phyloP scores from a whole-genome alignment of 2,888 invertebrate genomes.

The Odontothrips loti region DNA sequence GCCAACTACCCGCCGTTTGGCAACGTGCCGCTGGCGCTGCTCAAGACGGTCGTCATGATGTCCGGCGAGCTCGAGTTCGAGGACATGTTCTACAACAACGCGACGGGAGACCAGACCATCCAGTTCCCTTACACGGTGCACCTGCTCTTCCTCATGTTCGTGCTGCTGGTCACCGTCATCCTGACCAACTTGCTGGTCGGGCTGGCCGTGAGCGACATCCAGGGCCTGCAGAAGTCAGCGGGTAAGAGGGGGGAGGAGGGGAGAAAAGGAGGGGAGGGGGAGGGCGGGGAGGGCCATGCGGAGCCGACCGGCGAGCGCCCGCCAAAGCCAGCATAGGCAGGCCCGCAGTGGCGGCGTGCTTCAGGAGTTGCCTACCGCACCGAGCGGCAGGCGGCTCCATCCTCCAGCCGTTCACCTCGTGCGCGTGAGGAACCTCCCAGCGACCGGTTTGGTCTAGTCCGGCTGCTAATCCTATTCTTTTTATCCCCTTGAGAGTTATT shows the following conservation, averaged over 20 bases:
- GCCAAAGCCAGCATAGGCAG: neutral
- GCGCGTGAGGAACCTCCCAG: too few relatives aligned
- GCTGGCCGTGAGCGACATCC: conserved; percentile 79
- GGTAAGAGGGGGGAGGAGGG: conserved; percentile 33
- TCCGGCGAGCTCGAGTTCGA: conserved; percentile 81
- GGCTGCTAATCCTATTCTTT: neutral
- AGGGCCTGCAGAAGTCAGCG: conserved; percentile 49
- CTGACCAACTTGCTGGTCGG: conserved; percentile 79
- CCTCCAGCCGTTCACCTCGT: neutral
- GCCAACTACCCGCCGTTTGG: conserved; percentile 68
- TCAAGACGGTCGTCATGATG: conserved; percentile 86
- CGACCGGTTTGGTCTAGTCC: too few relatives aligned
- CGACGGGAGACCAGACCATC: conserved; percentile 41
- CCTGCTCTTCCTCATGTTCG: conserved; percentile 69
- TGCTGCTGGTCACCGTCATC: conserved; percentile 74
- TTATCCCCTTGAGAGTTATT: neutral
- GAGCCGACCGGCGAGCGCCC: neutral
- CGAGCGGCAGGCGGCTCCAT: neutral
- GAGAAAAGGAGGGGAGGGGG: too few relatives aligned
- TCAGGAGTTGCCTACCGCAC: neutral
- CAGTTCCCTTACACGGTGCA: conserved; percentile 70
- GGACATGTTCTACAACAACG: conserved; percentile 64
- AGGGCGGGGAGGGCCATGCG: neutral
- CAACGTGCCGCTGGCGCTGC: conserved; percentile 58
- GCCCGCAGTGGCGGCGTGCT: neutral